phyloP scores from a whole-genome alignment of 2,888 invertebrate genomes.

The Drosophila merina region DNA sequence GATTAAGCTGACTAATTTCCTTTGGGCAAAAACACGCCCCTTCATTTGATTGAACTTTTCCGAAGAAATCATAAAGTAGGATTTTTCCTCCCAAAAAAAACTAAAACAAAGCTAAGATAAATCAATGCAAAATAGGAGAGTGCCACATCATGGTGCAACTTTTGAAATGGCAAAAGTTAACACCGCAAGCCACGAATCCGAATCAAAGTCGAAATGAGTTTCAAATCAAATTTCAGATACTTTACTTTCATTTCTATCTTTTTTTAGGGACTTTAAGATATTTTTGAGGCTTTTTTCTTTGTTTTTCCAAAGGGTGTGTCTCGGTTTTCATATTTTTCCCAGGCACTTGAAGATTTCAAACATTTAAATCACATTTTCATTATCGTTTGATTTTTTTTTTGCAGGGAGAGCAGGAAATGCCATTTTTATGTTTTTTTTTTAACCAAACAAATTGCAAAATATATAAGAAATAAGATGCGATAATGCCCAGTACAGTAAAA shows the following conservation, averaged over 20 bases:
- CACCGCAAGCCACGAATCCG: conserved; percentile 25
- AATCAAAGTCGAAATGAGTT: conserved; percentile 31
- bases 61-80: conserved; percentile 18
- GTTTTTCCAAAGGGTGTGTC: conserved; percentile 15
- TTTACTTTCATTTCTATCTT: conserved; percentile 26
- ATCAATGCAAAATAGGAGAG: conserved; percentile 59
- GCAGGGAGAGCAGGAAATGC: conserved; percentile 15
- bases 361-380: conserved; percentile 49
- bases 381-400: conserved; percentile 24
- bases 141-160: conserved; percentile 16
- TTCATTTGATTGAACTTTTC: conserved; percentile 38
- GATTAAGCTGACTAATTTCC: conserved; percentile 69
- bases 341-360: conserved; percentile 5
- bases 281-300: no score
- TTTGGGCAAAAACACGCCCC: conserved; percentile 64
- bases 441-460: conserved; percentile 31
- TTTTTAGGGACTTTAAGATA: no score
- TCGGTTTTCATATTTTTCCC: conserved; percentile 17
- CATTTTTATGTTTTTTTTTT: conserved; percentile 15
- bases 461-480: conserved; percentile 40
- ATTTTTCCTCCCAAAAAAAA: not conserved
- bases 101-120: conserved; percentile 44
- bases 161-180: conserved; percentile 67
- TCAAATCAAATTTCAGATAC: conserved; percentile 20
- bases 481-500: conserved; percentile 8